Conservation (phyloP, 2,113 vertebrate genomes). For the Hippocampus mohnikei region DNA sequence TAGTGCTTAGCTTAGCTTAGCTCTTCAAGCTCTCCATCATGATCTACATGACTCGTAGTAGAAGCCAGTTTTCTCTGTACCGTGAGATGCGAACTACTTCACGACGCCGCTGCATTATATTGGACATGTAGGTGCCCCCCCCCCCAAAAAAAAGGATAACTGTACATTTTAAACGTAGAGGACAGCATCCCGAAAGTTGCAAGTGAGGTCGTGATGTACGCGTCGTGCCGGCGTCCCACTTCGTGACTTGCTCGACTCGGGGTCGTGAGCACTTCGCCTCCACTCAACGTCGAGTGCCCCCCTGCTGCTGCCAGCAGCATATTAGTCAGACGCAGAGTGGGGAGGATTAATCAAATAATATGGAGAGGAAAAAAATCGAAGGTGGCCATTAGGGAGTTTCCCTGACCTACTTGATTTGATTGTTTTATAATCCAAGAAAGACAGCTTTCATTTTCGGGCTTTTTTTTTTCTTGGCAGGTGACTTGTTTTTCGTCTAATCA, state of each 20-base stretch:
- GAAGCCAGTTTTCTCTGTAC: no score
- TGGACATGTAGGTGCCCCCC: no score
- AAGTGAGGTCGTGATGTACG: background rate
- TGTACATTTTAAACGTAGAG: background rate
- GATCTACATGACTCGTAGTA: no score
- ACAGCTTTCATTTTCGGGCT: background rate
- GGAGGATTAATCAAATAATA: constrained; percentile 2
- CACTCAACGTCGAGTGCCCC: background rate
- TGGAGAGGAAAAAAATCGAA: background rate
- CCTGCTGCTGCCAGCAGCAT: background rate
- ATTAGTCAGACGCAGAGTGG: constrained; percentile 2
- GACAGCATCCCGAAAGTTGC: background rate
- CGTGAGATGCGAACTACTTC: no score
- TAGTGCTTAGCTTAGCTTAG: no score
- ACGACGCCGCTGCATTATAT: no score
- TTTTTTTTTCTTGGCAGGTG: background rate
- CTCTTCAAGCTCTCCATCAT: no score
- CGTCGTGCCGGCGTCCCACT: background rate
- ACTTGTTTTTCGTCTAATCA: background rate
- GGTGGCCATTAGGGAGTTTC: constrained; percentile 1
- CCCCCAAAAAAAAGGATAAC: background rate
- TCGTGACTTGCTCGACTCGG: background rate
- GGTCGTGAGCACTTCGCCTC: background rate
- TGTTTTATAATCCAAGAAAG: background rate
- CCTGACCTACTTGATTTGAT: background rate